A percentile compares a stretch with the other conserved stretches of the same genome.
phyloP scores from a whole-genome alignment of 1,140 invertebrate species.

The Cyrtorhinus lividipennis region DNA sequence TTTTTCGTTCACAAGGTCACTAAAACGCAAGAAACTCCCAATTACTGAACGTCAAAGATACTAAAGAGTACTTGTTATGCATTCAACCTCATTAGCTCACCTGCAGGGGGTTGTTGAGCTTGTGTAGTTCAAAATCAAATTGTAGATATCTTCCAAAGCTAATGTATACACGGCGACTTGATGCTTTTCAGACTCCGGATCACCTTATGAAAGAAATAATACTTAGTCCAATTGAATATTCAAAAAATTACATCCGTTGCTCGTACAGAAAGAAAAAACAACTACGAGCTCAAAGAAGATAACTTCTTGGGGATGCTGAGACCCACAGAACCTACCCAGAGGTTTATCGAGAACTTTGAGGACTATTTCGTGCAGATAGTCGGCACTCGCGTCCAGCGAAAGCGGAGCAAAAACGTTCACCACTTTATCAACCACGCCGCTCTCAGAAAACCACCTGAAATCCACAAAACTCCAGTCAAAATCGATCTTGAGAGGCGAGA shows the following conservation, averaged over 20 bases:
- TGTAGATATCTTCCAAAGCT: constrained; percentile 51
- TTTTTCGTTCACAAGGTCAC: constrained; percentile 43
- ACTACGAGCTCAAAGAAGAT: neutral
- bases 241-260: no score
- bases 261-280: no score
- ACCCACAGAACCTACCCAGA: constrained; percentile 13
- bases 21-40: no score
- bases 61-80: neutral
- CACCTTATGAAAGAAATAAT: constrained; percentile 34
- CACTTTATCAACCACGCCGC: constrained; percentile 27
- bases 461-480: constrained; percentile 1
- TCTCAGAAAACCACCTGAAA: neutral
- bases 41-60: no score
- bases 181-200: constrained; percentile 45
- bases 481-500: neutral
- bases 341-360: constrained; percentile 39
- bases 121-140: constrained; percentile 46
- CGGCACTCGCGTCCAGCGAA: constrained; percentile 57
- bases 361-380: constrained; percentile 47
- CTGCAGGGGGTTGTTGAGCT: constrained; percentile 20
- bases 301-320: neutral
- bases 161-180: constrained; percentile 46
- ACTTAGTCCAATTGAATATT: no score
- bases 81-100: constrained; percentile 11
- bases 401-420: constrained; percentile 50